These are phyloP conservation scores for Rhyacophila brunnea DNA, from an alignment of 1,140 invertebrate genomes.

Conservation along the genomic window DNA sequence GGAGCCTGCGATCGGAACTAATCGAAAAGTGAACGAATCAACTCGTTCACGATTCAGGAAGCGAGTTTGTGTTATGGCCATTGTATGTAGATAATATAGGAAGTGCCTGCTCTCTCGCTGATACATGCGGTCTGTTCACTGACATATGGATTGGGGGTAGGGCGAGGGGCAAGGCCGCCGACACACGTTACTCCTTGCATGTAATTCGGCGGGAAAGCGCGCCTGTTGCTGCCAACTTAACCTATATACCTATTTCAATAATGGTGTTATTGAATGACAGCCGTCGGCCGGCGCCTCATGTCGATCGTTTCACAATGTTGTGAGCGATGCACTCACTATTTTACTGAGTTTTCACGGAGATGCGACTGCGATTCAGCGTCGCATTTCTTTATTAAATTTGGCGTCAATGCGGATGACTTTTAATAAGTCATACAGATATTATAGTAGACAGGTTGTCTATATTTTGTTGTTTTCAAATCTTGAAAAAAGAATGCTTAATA, in stretches of 20 bases:
- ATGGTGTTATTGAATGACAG: not conserved
- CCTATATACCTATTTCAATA: conserved; percentile 4
- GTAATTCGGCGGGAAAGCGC: conserved; percentile 7
- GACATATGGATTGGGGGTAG: not conserved
- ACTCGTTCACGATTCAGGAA: too few relatives aligned
- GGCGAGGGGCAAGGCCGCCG: conserved; percentile 14
- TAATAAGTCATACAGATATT: too few relatives aligned
- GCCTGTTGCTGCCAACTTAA: conserved; percentile 13
- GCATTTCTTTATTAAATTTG: too few relatives aligned
- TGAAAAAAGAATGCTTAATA: too few relatives aligned
- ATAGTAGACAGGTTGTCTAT: too few relatives aligned
- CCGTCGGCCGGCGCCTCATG: not conserved
- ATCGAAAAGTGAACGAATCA: not conserved
- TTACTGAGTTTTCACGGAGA: too few relatives aligned
- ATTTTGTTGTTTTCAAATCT: too few relatives aligned
- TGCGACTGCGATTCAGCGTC: too few relatives aligned
- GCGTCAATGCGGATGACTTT: too few relatives aligned
- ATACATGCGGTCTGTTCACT: too few relatives aligned
- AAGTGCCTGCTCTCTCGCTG: not conserved
- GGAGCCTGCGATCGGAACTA: conserved; percentile 1
- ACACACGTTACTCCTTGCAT: not conserved
- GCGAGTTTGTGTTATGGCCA: too few relatives aligned
- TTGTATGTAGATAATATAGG: not conserved
- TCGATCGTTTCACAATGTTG: not conserved
- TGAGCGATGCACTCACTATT: too few relatives aligned